A percentile compares a stretch with the other conserved stretches of the same genome.
phyloP scores from a whole-genome alignment of 2,888 invertebrate genomes.

The Cheilosia impressa region DNA sequence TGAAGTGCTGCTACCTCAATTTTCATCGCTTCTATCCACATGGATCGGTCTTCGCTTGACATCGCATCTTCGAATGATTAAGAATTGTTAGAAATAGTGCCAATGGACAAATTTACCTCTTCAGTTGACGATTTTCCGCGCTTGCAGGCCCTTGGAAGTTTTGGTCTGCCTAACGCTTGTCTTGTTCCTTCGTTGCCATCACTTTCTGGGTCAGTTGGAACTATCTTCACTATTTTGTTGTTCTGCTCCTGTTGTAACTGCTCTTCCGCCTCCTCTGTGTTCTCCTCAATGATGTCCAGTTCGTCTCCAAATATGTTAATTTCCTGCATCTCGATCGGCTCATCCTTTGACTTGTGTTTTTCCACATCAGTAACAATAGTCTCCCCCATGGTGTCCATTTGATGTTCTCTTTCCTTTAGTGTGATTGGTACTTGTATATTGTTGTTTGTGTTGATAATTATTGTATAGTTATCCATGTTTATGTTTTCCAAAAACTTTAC shows the following conservation, averaged over 20 bases:
- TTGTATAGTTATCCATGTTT: not conserved
- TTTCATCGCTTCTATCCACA: slow-evolving; percentile 3
- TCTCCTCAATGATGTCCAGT: not conserved
- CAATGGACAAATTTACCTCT: not conserved
- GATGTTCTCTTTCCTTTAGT: not conserved
- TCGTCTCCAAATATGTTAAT: not conserved
- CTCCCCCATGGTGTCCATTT: not conserved
- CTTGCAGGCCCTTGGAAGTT: not conserved
- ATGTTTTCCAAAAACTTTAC: not conserved
- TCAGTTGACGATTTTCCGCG: not conserved
- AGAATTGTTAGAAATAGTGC: not conserved
- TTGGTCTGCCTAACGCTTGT: not conserved
- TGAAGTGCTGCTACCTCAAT: not conserved
- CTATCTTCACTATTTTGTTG: not conserved
- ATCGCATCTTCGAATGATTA: slow-evolving; percentile 3
- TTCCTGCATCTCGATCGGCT: not conserved
- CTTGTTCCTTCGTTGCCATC: not conserved
- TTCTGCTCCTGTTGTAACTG: not conserved
- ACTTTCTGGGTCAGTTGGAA: slow-evolving; percentile 1
- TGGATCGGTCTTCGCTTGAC: not conserved
- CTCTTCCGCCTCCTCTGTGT: not conserved
- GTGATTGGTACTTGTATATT: not conserved
- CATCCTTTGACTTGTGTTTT: not conserved
- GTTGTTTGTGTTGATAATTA: not conserved
- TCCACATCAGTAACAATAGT: not conserved